Conservation (phyloP, 2,113 vertebrate genomes). For the Aythya baeri region DNA sequence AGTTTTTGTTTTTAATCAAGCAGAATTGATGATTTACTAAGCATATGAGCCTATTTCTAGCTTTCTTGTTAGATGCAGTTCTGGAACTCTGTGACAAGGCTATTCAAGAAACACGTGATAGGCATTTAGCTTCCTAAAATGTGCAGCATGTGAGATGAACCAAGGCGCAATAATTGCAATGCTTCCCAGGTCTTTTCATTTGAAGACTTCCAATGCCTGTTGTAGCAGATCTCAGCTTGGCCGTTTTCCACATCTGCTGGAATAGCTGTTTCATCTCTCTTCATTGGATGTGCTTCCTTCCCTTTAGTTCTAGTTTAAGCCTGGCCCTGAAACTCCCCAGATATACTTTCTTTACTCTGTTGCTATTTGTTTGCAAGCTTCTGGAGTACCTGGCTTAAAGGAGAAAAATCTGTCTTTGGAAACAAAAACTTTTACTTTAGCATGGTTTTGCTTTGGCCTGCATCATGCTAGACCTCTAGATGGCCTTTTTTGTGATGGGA, state of each 20-base stretch:
- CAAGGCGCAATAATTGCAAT: neutral
- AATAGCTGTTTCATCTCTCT: slow-evolving; percentile 21
- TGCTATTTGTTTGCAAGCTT: neutral
- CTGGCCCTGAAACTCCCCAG: neutral
- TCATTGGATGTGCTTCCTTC: neutral
- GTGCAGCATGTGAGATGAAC: slow-evolving; percentile 45
- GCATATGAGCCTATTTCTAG: neutral
- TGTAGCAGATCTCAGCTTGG: slow-evolving; percentile 26
- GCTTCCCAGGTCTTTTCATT: slow-evolving; percentile 42
- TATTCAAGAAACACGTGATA: slow-evolving; percentile 31
- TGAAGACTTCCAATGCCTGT: neutral
- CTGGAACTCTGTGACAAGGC: neutral
- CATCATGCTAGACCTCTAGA: neutral
- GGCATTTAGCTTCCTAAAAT: slow-evolving; percentile 34
- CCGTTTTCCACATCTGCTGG: neutral
- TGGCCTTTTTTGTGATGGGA: neutral
- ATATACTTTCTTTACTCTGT: neutral
- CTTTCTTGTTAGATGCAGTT: slow-evolving; percentile 17
- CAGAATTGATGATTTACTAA: neutral
- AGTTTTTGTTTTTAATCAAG: neutral
- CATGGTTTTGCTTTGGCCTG: neutral
- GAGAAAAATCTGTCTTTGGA: neutral
- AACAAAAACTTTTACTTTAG: neutral
- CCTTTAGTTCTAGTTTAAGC: neutral
- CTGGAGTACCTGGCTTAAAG: neutral